Evolutionary conservation across 2,888 invertebrate genomes (phyloP).

Genomic region (Eudemis profundana): DNA sequence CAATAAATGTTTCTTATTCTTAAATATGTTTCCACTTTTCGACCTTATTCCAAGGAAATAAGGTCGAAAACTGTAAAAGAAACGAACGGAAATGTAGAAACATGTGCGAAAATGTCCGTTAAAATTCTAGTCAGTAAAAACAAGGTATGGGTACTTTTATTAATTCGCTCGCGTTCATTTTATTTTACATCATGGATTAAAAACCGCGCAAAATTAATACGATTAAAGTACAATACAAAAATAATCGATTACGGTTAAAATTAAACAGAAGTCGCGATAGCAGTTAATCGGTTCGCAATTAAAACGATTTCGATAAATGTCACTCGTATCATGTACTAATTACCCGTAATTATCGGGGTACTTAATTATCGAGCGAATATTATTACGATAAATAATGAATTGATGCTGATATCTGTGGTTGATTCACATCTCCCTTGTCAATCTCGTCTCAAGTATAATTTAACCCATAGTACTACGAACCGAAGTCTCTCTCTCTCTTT

Average conservation of each 20-base stretch:
- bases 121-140: too few species aligned
- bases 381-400: conserved; percentile 27
- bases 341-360: conserved; percentile 8
- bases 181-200: not conserved
- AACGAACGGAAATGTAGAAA: too few species aligned
- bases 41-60: too few species aligned
- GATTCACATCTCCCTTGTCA: too few species aligned
- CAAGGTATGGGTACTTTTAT: not conserved
- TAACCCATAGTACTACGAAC: too few species aligned
- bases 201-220: conserved; percentile 6
- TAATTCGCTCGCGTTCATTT: too few species aligned
- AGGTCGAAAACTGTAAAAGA: too few species aligned
- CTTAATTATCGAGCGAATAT: conserved; percentile 24
- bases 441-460: too few species aligned
- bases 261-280: conserved; percentile 11
- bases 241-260: conserved; percentile 20
- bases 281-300: conserved; percentile 33
- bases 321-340: conserved; percentile 33
- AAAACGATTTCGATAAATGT: conserved; percentile 32
- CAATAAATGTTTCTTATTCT: too few species aligned
- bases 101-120: too few species aligned
- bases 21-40: too few species aligned
- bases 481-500: too few species aligned
- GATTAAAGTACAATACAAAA: conserved; percentile 8
- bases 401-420: not conserved